Evolutionary conservation across 2,797 vertebrate species (phyloP).

Genomic region (Squalus acanthias): DNA sequence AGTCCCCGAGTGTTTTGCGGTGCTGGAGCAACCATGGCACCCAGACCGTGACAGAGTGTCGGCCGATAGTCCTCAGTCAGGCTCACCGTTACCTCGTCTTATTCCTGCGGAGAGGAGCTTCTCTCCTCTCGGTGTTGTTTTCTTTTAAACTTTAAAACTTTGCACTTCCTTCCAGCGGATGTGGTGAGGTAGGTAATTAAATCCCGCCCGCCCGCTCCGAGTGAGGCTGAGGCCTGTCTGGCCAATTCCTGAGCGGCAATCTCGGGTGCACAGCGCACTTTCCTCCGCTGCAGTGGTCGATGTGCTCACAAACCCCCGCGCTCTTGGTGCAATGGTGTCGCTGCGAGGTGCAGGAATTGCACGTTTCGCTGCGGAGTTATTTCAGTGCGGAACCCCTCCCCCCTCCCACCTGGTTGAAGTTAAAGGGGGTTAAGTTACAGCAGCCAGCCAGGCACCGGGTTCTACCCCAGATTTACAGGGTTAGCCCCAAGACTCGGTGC

Average conservation of each 20-base stretch:
- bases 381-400: not conserved
- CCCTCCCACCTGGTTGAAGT: constrained; percentile 37
- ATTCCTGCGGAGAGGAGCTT: not conserved
- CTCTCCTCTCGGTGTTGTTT: not conserved
- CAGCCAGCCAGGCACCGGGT: not conserved
- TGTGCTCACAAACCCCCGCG: not conserved
- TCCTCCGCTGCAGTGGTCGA: not conserved
- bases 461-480: not conserved
- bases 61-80: not conserved
- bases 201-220: not conserved
- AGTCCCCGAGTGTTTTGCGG: not conserved
- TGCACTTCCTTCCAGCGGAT: not conserved
- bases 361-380: not conserved
- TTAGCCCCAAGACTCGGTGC: too few relatives aligned
- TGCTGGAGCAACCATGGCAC: constrained; percentile 2
- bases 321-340: not conserved
- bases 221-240: not conserved
- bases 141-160: not conserved
- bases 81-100: not conserved
- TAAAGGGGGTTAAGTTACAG: not conserved
- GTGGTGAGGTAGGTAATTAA: constrained; percentile 11
- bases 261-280: not conserved
- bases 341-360: not conserved
- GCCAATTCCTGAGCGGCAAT: not conserved
- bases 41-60: not conserved